Evolutionary conservation across 2,797 vertebrate species (phyloP).

Genomic region (Distichodus sexfasciatus): DNA sequence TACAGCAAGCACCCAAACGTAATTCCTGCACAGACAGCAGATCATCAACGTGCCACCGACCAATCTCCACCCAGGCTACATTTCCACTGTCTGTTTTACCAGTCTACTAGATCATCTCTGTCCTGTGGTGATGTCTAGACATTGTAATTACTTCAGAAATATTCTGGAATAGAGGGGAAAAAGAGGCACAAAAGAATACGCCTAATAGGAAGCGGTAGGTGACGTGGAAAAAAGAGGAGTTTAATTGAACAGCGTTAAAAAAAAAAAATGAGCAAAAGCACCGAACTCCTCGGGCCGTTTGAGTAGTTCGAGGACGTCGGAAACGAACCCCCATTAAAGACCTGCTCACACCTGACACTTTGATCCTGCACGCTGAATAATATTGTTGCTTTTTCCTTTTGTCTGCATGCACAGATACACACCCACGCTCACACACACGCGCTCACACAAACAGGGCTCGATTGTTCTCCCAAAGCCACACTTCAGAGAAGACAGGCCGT

Average conservation of each 20-base stretch:
- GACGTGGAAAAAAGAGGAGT: not conserved
- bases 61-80: too few species aligned
- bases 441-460: constrained; percentile 16
- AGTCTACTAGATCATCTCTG: not conserved
- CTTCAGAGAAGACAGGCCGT: constrained; percentile 53
- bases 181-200: constrained; percentile 18
- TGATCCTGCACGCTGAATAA: constrained; percentile 43
- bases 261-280: constrained; percentile 52
- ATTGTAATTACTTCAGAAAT: constrained; percentile 41
- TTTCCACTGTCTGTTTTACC: not conserved
- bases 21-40: not conserved
- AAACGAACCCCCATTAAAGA: constrained; percentile 64
- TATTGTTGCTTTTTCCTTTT: constrained; percentile 46
- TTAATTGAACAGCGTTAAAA: constrained; percentile 48
- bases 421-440: constrained; percentile 21
- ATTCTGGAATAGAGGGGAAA: constrained; percentile 34
- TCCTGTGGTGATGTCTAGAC: constrained; percentile 29
- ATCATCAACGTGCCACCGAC: too few species aligned
- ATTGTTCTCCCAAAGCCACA: constrained; percentile 20
- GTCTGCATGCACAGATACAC: constrained; percentile 16
- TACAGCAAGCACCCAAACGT: not conserved
- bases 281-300: constrained; percentile 33
- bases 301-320: constrained; percentile 17
- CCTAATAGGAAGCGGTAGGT: not conserved
- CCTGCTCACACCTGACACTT: constrained; percentile 41